Evolutionary conservation across 1,140 invertebrate species (phyloP).

Genomic region (Centruroides sculpturatus): DNA sequence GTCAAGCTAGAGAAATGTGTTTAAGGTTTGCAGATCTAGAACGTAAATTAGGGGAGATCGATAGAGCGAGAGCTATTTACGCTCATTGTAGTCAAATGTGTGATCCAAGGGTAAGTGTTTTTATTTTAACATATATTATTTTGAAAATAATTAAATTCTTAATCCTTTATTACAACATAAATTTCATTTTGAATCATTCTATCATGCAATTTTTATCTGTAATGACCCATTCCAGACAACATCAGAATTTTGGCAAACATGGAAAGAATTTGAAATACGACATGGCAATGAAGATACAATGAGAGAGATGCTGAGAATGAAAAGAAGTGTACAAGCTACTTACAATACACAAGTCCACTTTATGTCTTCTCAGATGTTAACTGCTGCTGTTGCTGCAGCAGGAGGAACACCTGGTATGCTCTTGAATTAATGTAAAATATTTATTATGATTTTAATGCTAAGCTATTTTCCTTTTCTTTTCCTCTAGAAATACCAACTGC

Average conservation of each 20-base stretch:
- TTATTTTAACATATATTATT: background rate
- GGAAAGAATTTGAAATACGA: constrained; percentile 98
- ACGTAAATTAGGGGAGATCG: constrained; percentile 93
- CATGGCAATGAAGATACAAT: constrained; percentile 99
- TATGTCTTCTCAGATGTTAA: constrained; percentile 93
- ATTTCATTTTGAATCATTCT: too few relatives aligned
- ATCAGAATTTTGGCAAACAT: constrained; percentile 89
- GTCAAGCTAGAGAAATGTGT: constrained; percentile 90
- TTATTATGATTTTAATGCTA: too few relatives aligned
- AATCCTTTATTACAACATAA: too few relatives aligned
- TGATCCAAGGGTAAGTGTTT: constrained; percentile 65
- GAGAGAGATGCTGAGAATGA: constrained; percentile 96
- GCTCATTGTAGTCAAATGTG: constrained; percentile 97
- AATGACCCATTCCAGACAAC: constrained; percentile 45
- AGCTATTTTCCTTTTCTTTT: constrained; percentile 19
- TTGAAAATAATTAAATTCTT: too few relatives aligned
- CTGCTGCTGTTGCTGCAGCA: constrained; percentile 44
- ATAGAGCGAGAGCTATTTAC: constrained; percentile 91
- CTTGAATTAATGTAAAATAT: background rate
- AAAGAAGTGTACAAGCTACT: constrained; percentile 89
- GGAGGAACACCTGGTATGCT: constrained; percentile 15
- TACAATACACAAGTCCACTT: constrained; percentile 73
- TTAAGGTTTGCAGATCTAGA: constrained; percentile 94
- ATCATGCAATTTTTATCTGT: too few relatives aligned
- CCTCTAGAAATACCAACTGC: constrained; percentile 45